Percentiles rank a stretch among this genome's conserved stretches.
These are phyloP conservation scores for Emydura subglobosa DNA, from an alignment of 2,113 vertebrate species.

Conservation along the genomic window DNA sequence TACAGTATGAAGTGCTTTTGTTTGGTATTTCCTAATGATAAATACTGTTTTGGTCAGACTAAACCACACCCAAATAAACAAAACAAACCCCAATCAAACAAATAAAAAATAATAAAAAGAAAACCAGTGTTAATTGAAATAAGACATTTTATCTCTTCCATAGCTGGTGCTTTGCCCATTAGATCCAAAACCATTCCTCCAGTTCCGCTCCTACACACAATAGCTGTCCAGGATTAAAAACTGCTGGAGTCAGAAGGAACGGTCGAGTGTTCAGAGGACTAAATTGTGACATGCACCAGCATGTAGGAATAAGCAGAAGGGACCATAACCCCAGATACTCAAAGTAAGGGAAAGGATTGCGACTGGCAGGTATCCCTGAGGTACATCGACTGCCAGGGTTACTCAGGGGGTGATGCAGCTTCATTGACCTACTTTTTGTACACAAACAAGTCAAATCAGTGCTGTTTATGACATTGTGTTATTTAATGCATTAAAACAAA, in stretches of 20 bases:
- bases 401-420: background rate
- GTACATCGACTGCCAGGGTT: background rate
- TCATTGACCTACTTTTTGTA: background rate
- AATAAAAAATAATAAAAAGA: background rate
- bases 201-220: background rate
- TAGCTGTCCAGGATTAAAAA: background rate
- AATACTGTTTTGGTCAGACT: background rate
- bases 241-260: background rate
- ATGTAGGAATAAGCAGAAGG: background rate
- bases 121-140: background rate
- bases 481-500: background rate
- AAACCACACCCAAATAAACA: background rate
- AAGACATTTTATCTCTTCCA: background rate
- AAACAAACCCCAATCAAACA: background rate
- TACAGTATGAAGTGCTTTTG: background rate
- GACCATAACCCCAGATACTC: background rate
- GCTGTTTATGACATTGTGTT: background rate
- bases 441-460: background rate
- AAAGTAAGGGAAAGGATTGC: background rate
- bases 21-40: background rate
- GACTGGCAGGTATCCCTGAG: background rate
- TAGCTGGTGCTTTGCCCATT: background rate
- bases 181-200: background rate
- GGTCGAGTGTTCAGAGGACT: background rate
- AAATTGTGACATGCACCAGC: background rate